Evolutionary conservation across 2,888 invertebrate genomes (phyloP).

Genomic region (Nomada ruficornis): DNA sequence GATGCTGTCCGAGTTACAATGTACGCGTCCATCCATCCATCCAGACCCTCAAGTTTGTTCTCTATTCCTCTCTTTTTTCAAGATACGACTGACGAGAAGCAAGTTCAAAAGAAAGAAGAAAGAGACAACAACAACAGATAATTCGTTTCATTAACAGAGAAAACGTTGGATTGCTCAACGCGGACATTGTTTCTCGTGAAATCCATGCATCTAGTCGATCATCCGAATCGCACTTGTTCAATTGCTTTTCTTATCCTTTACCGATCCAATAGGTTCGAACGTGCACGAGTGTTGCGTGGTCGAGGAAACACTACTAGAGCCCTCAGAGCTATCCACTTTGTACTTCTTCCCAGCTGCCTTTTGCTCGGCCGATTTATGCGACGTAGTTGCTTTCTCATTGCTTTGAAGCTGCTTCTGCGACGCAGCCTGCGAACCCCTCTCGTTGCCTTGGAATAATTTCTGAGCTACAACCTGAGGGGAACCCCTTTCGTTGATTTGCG

Average conservation of each 20-base stretch:
- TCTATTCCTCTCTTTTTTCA: slow-evolving; percentile 17
- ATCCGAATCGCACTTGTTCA: slow-evolving; percentile 32
- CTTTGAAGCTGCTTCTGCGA: slow-evolving; percentile 1
- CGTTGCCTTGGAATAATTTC: slow-evolving; percentile 24
- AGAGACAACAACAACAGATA: slow-evolving; percentile 17
- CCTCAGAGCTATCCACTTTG: slow-evolving; percentile 69
- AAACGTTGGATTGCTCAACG: slow-evolving; percentile 21
- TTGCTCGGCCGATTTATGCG: slow-evolving; percentile 60
- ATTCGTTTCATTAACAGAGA: slow-evolving; percentile 25
- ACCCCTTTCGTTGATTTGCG: slow-evolving; percentile 29
- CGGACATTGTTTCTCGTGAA: slow-evolving; percentile 4
- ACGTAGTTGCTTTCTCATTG: slow-evolving; percentile 10
- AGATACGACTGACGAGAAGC: background rate
- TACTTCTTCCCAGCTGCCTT: slow-evolving; percentile 70
- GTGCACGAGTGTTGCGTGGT: background rate
- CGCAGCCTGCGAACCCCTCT: background rate
- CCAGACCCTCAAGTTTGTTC: background rate
- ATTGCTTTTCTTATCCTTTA: slow-evolving; percentile 64
- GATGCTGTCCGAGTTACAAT: slow-evolving; percentile 25
- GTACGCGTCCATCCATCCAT: background rate
- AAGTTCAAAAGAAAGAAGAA: slow-evolving; percentile 1
- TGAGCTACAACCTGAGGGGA: background rate
- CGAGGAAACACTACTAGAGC: slow-evolving; percentile 13
- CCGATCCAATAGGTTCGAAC: slow-evolving; percentile 38
- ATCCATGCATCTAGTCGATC: slow-evolving; percentile 13